Evolutionary conservation across 2,888 invertebrate genomes (phyloP).

Genomic region (Palloptera scutellata): DNA sequence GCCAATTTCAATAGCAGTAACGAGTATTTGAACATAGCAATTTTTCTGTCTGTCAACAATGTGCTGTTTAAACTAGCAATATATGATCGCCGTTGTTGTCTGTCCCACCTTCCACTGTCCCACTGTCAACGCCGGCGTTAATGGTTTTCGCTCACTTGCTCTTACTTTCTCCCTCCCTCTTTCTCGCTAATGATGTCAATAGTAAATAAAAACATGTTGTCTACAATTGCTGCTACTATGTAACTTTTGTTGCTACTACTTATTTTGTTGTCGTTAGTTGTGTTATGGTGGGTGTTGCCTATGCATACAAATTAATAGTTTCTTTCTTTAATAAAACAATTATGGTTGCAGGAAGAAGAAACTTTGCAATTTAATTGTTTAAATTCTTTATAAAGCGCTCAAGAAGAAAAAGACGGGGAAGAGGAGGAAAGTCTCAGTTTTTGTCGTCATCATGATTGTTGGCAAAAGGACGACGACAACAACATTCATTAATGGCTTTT

Average conservation of each 20-base stretch:
- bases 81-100: too few species aligned
- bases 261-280: background rate
- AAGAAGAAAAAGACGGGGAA: too few species aligned
- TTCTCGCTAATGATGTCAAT: slow-evolving; percentile 30
- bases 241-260: background rate
- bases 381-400: slow-evolving; percentile 22
- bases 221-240: background rate
- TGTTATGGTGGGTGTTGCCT: too few species aligned
- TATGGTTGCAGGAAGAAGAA: background rate
- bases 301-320: too few species aligned
- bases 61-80: too few species aligned
- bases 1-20: slow-evolving; percentile 10
- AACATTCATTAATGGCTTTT: slow-evolving; percentile 27
- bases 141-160: slow-evolving; percentile 33
- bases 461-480: slow-evolving; percentile 27
- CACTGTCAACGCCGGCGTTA: slow-evolving; percentile 41
- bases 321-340: too few species aligned
- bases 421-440: too few species aligned
- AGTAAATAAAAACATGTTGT: background rate
- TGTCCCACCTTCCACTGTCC: slow-evolving; percentile 21
- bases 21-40: too few species aligned
- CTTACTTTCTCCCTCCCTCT: too few species aligned
- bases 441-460: background rate
- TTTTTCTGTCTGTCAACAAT: too few species aligned
- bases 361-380: slow-evolving; percentile 29